Evolutionary conservation across 2,113 vertebrate species (phyloP), one percentile per base, ranked within the genome.

Genomic region (Otis tarda): DNA sequence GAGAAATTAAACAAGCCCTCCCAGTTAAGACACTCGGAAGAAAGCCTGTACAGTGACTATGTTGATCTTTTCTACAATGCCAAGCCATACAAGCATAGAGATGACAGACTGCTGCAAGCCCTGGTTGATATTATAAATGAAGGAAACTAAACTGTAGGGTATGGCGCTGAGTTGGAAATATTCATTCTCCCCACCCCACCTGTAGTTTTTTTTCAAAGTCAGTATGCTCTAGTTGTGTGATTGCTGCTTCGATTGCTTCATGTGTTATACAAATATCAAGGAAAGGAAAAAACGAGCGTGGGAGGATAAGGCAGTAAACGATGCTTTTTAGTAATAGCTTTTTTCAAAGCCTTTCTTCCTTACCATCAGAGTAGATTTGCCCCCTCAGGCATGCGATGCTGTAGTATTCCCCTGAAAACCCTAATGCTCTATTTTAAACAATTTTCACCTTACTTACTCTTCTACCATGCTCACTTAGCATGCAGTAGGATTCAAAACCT

Each of bases 11-110:
- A 98, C 97, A 98, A 98, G 95, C 98, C 98, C 61, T 96, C 97
- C 18, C 96, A 97, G 83, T 30, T 97, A 39, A 97, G 94, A 61
- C 98, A 98, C 94, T 96, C 98, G 0, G 98, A 98, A 76, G 98
- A 98, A 96, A 98, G 92, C 79, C 96, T 99, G 67, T 99, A 99
- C 93, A 99, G 97, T 73, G 98, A 99, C 98, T 99, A 99, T 41
- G 98, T 98, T 11, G 99, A 99, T 43, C 98, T 98, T 94, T 99
- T 99, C 97, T 99, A 99, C 96, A 99, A 98, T 83, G 97, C 94
- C 76, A 99, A 99, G 97, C 98, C 98, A 4, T 99, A 99, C 93
- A 98, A 98, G 95, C 99, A 99, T 97, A 98, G 99, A 97, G 99
- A 99, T 89, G 99, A 99, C 92, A 98, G 98, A 93, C 98, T 99